phyloP scores from a whole-genome alignment of 2,888 invertebrate genomes.

The Tribolium freemani region DNA sequence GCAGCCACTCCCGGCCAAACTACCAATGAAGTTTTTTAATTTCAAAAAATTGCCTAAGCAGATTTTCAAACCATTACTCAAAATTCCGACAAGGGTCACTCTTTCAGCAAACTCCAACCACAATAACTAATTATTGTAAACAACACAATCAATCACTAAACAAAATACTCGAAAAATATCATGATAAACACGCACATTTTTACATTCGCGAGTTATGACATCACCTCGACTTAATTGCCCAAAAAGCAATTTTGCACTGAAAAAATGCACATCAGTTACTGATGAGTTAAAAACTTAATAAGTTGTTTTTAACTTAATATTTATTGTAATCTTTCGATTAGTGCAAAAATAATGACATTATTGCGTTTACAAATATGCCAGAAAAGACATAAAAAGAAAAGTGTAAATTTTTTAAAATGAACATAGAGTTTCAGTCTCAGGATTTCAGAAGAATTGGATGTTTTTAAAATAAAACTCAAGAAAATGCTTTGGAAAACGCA shows the following conservation, averaged over 20 bases:
- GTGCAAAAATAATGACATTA: too few species aligned
- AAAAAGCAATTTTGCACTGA: too few species aligned
- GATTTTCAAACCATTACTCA: neutral
- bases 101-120: neutral
- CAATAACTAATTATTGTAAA: neutral
- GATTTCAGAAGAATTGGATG: neutral
- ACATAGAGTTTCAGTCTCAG: too few species aligned
- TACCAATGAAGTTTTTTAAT: constrained; percentile 22
- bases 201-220: too few species aligned
- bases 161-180: neutral
- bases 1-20: constrained; percentile 9
- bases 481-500: neutral
- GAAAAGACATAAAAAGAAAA: too few species aligned
- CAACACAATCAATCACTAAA: neutral
- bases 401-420: too few species aligned
- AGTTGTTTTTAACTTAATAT: too few species aligned
- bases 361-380: too few species aligned
- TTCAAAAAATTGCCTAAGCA: constrained; percentile 4
- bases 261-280: too few species aligned
- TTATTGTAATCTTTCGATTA: too few species aligned
- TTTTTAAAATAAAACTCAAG: neutral
- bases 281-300: too few species aligned
- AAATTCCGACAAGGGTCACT: neutral
- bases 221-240: too few species aligned
- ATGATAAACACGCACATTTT: neutral